Evolutionary conservation across 1,140 invertebrate genomes (phyloP), one percentile per base, ranked within the genome.

Genomic region (Drosophila rhopaloa): DNA sequence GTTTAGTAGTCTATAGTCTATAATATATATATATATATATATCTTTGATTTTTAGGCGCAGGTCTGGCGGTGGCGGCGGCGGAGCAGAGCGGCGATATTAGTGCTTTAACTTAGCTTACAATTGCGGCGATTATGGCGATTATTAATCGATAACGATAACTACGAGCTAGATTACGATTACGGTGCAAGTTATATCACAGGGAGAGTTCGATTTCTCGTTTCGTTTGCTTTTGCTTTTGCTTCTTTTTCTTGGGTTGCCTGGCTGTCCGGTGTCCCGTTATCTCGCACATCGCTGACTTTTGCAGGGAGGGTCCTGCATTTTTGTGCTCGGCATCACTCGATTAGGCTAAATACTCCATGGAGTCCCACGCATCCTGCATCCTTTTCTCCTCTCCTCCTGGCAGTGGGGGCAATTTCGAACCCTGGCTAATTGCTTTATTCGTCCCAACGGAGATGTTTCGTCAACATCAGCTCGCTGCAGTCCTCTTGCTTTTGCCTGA

Each of bases 171-270:
- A 76, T 89, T 83, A 88, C 84, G 78, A 80, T 76, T 90, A 90
- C 86, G 83, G 86, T 91, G 88, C 88, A 81, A 91, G 83, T 89
- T 89, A 79, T 91, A 91, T 91, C 88, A 91, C 88, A 91, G 88
- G 88, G 86, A 73, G 74, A 88, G 81, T 91, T 81, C 85, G 82
- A 85, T 82, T 79, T 74, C 76, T 75, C 75, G 73, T 67, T 76
- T 75, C 72, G 63, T 68, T 76, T 74, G 72, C 60, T 65, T 75
- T 56, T 72, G 67, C 65, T 72, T 61, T 43, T 40, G 41, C 57
- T 75, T 47, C 76, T 47, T 14, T 27, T 70, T 54, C 55, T 47
- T 56, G 59, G 59, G 54, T 51, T 60, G 54, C 50, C 81, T 66
- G 61, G 43, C 37, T 65, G 60, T 73, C 61, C 55, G 19, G 43